phyloP scores from a whole-genome alignment of 2,888 invertebrate species.

The Labia minor region DNA sequence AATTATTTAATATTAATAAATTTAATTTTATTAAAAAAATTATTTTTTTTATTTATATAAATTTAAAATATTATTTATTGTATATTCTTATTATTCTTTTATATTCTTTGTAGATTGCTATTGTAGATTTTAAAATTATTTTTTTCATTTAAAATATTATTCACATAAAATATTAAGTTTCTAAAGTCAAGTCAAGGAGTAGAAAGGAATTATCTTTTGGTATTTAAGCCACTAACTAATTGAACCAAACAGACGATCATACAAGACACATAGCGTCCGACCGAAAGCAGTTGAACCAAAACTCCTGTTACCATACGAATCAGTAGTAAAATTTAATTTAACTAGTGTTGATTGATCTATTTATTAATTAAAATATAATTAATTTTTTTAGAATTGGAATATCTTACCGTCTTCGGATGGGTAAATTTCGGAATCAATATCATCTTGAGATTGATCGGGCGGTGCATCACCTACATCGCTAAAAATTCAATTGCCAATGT shows the following conservation, averaged over 20 bases:
- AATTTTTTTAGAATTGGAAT: not conserved
- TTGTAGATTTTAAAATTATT: no score
- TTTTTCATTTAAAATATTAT: no score
- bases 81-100: no score
- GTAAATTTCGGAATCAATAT: constrained; percentile 59
- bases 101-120: no score
- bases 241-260: not conserved
- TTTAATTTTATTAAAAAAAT: no score
- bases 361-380: not conserved
- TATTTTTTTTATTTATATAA: no score
- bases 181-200: no score
- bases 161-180: no score
- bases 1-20: no score
- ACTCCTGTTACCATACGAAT: not conserved
- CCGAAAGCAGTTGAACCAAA: not conserved
- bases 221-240: not conserved
- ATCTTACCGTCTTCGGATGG: constrained; percentile 61
- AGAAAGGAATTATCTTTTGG: not conserved
- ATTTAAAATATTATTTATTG: no score
- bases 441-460: constrained; percentile 55
- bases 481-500: no score
- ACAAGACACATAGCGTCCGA: not conserved
- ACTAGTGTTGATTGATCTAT: not conserved
- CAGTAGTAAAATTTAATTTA: not conserved
- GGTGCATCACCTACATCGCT: constrained; percentile 65